Evolutionary conservation across 2,888 invertebrate genomes (phyloP).

Genomic region (Spatulosminthurus flaviceps): DNA sequence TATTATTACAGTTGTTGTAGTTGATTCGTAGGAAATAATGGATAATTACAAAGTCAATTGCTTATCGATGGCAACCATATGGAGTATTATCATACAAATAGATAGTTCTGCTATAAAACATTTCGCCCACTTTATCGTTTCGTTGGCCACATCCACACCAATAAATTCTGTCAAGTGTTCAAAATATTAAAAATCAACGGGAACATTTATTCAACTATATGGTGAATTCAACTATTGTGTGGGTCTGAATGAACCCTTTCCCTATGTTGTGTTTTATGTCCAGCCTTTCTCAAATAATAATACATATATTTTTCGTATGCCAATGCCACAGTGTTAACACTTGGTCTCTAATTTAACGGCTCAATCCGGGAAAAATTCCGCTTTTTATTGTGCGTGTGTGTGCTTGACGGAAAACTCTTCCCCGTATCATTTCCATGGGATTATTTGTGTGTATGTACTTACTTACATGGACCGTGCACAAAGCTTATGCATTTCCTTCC

Average conservation of each 20-base stretch:
- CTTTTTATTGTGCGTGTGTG: too few species aligned
- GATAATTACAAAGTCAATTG: conserved; percentile 46
- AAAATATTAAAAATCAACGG: conserved; percentile 22
- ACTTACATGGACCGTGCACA: too few species aligned
- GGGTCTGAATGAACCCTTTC: too few species aligned
- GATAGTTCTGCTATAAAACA: conserved; percentile 37
- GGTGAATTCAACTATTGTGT: too few species aligned
- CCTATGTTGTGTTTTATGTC: too few species aligned
- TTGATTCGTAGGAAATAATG: conserved; percentile 32
- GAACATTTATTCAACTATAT: neutral
- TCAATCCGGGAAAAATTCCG: neutral
- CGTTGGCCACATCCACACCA: conserved; percentile 20
- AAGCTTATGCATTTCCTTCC: too few species aligned
- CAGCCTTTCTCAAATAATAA: too few species aligned
- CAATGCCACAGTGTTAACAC: neutral
- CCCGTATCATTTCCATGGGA: neutral
- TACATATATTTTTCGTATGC: too few species aligned
- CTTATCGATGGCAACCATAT: conserved; percentile 47
- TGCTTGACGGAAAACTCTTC: neutral
- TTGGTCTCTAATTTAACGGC: neutral
- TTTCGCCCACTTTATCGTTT: conserved; percentile 6
- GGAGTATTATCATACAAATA: conserved; percentile 47
- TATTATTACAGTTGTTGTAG: conserved; percentile 36
- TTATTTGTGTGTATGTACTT: too few species aligned
- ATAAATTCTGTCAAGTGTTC: conserved; percentile 35